A percentile compares a stretch with the other conserved stretches of the same genome.
Conservation (phyloP, 1,140 invertebrate genomes). For the Leptopilina clavipes region DNA sequence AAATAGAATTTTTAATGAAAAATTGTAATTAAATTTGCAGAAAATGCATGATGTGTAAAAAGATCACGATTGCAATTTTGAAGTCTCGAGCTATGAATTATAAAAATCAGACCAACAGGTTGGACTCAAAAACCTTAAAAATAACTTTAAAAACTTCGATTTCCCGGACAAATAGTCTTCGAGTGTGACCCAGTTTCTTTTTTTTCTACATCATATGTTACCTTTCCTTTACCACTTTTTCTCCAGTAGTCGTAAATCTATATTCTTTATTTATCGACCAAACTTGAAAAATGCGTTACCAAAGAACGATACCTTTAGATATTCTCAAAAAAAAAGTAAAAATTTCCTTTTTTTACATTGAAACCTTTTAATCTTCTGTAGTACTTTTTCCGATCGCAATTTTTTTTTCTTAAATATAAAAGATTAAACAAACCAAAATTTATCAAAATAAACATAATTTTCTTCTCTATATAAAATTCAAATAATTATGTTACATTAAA, state of each 20-base stretch:
- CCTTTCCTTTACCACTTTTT: neutral
- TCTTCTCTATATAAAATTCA: no score
- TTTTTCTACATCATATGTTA: neutral
- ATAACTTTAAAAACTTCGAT: neutral
- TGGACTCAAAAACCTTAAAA: neutral
- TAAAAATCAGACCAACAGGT: neutral
- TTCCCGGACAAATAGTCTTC: neutral
- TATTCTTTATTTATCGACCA: neutral
- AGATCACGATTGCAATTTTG: neutral
- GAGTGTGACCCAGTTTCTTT: neutral
- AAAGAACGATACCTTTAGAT: neutral
- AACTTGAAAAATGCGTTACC: neutral
- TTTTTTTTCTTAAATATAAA: no score
- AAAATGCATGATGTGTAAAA: no score
- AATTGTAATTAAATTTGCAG: no score
- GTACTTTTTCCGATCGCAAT: no score
- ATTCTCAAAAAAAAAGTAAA: neutral
- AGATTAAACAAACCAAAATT: no score
- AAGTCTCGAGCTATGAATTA: no score
- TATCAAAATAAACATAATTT: no score
- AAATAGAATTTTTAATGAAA: no score
- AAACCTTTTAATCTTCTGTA: neutral
- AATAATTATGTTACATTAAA: no score
- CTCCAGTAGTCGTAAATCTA: neutral
- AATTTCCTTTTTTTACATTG: neutral